phyloP scores from a whole-genome alignment of 2,113 vertebrate species.

The Grammomys dolichurus region DNA sequence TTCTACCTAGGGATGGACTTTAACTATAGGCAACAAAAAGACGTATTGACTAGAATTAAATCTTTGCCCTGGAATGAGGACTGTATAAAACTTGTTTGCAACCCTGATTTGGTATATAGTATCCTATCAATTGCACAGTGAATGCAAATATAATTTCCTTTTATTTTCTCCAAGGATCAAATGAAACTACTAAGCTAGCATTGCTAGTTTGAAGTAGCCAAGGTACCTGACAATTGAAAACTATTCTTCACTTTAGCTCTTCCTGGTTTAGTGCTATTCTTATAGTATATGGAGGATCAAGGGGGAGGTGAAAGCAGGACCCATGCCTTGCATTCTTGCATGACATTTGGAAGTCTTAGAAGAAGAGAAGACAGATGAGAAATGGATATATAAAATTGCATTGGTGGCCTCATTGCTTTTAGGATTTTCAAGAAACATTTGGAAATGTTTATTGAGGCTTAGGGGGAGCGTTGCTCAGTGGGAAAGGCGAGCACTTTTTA shows the following conservation, averaged over 20 bases:
- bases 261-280: background rate
- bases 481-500: background rate
- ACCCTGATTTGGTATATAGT: background rate
- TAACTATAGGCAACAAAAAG: background rate
- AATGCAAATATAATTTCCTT: background rate
- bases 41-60: background rate
- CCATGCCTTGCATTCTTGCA: background rate
- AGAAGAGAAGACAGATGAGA: background rate
- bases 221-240: background rate
- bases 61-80: background rate
- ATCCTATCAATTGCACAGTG: background rate
- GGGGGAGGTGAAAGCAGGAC: background rate
- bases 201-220: background rate
- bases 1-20: background rate
- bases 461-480: background rate
- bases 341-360: background rate
- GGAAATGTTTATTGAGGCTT: background rate
- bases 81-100: conserved; percentile 8
- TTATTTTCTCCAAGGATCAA: conserved; percentile 36
- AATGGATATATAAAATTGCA: background rate
- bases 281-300: background rate
- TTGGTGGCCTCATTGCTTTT: background rate
- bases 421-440: background rate
- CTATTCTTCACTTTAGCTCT: background rate
- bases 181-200: conserved; percentile 19